A percentile compares a stretch with the other conserved stretches of the same genome.
Evolutionary conservation across 2,113 vertebrate genomes (phyloP).

Genomic region (Lepus timidus): DNA sequence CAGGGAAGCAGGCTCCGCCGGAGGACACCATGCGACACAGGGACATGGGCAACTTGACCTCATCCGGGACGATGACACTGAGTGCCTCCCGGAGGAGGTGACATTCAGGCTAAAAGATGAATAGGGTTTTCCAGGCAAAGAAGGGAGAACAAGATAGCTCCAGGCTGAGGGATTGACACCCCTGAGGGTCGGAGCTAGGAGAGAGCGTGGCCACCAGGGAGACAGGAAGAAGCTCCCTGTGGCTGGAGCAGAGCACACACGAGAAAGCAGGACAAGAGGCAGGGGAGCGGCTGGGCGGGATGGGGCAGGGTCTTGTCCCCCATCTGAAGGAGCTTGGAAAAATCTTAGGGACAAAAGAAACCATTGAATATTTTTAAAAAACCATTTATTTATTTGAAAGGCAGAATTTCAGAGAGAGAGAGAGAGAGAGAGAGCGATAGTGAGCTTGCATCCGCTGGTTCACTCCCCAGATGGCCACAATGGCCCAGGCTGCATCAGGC

Average conservation of each 20-base stretch:
- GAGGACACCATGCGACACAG: not conserved
- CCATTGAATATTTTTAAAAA: not conserved
- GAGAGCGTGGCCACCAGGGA: not conserved
- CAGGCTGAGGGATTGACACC: not conserved
- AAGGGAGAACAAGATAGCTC: not conserved
- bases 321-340: not conserved
- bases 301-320: not conserved
- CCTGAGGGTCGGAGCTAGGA: not conserved
- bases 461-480: too few species aligned
- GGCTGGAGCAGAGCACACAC: not conserved
- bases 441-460: too few species aligned
- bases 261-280: not conserved
- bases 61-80: not conserved
- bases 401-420: too few species aligned
- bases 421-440: too few species aligned
- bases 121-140: not conserved
- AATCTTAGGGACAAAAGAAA: not conserved
- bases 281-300: too few species aligned
- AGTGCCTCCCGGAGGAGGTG: conserved; percentile 33
- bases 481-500: too few species aligned
- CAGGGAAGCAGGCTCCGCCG: not conserved
- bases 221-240: not conserved
- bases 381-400: too few species aligned
- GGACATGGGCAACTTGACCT: not conserved
- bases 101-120: not conserved